Evolutionary conservation across 2,888 invertebrate genomes (phyloP).

Genomic region (Coremacera marginata): DNA sequence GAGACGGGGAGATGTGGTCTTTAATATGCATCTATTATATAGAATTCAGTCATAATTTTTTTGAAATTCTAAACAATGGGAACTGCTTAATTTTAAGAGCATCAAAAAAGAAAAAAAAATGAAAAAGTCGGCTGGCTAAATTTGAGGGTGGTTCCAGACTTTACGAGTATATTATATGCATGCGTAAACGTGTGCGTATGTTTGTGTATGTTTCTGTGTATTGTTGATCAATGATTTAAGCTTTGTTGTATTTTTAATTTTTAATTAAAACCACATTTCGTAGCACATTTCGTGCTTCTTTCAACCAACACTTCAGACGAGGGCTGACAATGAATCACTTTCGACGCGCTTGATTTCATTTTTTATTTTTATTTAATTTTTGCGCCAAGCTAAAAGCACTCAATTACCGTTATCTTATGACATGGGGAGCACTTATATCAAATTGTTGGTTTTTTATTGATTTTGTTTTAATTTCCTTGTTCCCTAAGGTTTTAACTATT

Average conservation of each 20-base stretch:
- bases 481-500: background rate
- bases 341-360: background rate
- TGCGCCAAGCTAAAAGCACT: background rate
- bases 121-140: background rate
- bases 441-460: background rate
- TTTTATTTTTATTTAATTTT: background rate
- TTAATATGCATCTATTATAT: no score
- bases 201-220: background rate
- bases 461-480: background rate
- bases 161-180: no score
- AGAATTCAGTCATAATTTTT: no score
- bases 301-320: no score
- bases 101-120: background rate
- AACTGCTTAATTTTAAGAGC: slow-evolving; percentile 7
- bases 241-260: background rate
- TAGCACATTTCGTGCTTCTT: background rate
- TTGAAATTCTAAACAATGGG: no score
- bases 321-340: background rate
- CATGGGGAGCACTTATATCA: background rate
- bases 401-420: background rate
- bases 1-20: no score
- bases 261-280: background rate
- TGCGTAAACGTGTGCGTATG: slow-evolving; percentile 12
- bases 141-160: no score
- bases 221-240: background rate